Percentiles rank a stretch among this genome's conserved stretches.
Evolutionary conservation across 2,888 invertebrate genomes (phyloP).

Genomic region (Phyllotreta striolata): DNA sequence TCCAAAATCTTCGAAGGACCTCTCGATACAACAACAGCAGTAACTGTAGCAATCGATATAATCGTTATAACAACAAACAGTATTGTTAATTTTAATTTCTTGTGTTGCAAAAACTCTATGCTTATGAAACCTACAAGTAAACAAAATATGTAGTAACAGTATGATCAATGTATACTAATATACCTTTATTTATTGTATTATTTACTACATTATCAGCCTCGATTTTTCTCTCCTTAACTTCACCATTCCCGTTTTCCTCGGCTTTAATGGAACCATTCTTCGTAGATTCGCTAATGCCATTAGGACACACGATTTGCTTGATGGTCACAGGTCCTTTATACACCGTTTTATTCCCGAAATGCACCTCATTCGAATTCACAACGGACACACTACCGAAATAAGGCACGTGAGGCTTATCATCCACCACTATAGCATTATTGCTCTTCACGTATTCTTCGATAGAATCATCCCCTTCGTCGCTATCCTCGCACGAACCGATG

Average conservation of each 20-base stretch:
- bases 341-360: conserved; percentile 78
- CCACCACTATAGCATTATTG: conserved; percentile 32
- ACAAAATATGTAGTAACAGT: too few relatives aligned
- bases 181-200: too few relatives aligned
- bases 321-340: conserved; percentile 82
- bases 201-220: too few relatives aligned
- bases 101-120: too few relatives aligned
- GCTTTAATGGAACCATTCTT: conserved; percentile 15
- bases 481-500: conserved; percentile 22
- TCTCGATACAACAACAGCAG: too few relatives aligned
- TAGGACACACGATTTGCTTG: conserved; percentile 71
- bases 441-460: conserved; percentile 20
- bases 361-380: conserved; percentile 74
- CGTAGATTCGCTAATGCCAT: conserved; percentile 29
- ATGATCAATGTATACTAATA: too few relatives aligned
- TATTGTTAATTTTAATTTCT: too few relatives aligned
- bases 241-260: conserved; percentile 14
- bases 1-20: too few relatives aligned
- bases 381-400: conserved; percentile 70
- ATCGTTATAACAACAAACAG: too few relatives aligned
- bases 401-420: conserved; percentile 20
- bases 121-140: too few relatives aligned
- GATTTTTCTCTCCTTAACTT: too few relatives aligned
- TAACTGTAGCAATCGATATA: too few relatives aligned
- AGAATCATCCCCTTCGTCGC: conserved; percentile 23